Conservation (phyloP, 2,113 vertebrate species). For the Nothocercus julius region DNA sequence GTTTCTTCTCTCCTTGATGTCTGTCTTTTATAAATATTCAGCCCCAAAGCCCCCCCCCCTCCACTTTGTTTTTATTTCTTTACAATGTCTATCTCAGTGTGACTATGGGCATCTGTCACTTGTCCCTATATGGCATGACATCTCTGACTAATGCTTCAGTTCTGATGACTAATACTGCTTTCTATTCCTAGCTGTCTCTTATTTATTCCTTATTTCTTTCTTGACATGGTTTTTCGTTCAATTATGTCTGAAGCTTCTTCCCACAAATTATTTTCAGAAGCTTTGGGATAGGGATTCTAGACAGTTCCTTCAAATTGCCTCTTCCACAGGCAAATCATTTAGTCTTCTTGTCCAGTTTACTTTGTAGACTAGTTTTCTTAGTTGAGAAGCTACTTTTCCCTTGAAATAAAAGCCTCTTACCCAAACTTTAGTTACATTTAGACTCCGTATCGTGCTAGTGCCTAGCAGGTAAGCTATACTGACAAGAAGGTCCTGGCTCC, state of each 20-base stretch:
- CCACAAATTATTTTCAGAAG: neutral
- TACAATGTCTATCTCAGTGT: neutral
- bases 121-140: neutral
- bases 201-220: neutral
- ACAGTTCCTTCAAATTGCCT: neutral
- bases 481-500: neutral
- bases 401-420: neutral
- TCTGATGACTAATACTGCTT: slow-evolving; percentile 9
- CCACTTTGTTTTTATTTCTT: neutral
- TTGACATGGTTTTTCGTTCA: neutral
- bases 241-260: neutral
- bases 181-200: neutral
- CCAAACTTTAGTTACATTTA: neutral
- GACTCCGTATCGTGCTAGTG: rapidly evolving
- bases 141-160: neutral
- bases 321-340: neutral
- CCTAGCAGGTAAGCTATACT: rapidly evolving
- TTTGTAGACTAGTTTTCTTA: neutral
- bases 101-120: neutral
- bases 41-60: rapidly evolving
- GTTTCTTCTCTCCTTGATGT: neutral
- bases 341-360: neutral
- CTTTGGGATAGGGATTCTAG: neutral
- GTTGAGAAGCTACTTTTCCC: neutral
- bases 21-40: neutral